Evolutionary conservation across 2,888 invertebrate species (phyloP), one percentile per base, ranked within the genome.

Genomic region (Trichopoda pennipes): DNA sequence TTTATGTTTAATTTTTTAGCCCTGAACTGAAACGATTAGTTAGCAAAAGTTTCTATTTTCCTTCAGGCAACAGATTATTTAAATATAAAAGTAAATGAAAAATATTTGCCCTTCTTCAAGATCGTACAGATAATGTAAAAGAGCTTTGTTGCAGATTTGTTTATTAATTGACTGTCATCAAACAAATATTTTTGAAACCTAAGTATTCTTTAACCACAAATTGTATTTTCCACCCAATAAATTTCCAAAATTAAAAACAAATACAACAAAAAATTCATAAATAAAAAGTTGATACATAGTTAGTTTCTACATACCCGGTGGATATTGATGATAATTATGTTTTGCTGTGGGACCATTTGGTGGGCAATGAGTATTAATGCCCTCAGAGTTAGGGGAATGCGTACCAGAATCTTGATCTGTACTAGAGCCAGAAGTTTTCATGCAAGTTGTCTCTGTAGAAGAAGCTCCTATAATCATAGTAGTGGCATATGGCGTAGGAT

Each of bases 401-500:
- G 91, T 91, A 47, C 91, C 91, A n/a, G 91, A 91, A 72, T 90
- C 90, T 85, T 91, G 91, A 86, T 90, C 90, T 19, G 91, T 90
- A 73, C 90, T 90, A 7, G 90, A 86, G 3, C 90, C 90, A 10
- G 91, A 90, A 56, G 90, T 89, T 83, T 91, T 91, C 82, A 90
- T 88, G 86, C 91, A 90, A 28, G 90, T 89, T 35, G 88, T 91
- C 68, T 91, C 91, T 16, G 88, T 90, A 8, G 92, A 91, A 7
- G 91, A 89, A 56, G 90, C 89, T 47, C 91, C 91, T 84, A 95
- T 92, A 49, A 95, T 92, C 91, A 95, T 95, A 14, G 95, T 95
- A 0, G 95, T 95, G 17, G 95, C 95, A 90, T 95, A 95, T 0
- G 95, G 95, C 3, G 94, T 94, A 0, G 94, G 94, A 89, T 94